Evolutionary conservation across 64 coral and sea anemone genomes (phyloP).

Genomic region (Montipora cactus): DNA sequence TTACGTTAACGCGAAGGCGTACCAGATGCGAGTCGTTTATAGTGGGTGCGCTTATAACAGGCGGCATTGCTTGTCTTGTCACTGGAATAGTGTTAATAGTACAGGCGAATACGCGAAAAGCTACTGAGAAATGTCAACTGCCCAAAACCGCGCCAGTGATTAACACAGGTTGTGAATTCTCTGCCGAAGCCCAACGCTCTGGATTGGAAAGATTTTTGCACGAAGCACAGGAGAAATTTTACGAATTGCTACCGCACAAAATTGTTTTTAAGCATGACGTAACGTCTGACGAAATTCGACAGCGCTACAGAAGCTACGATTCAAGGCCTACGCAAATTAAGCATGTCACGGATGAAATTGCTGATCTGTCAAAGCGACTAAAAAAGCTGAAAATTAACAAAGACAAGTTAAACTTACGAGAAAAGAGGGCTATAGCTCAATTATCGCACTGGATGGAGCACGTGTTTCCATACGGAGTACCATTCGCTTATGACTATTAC

Average conservation of each 20-base stretch:
- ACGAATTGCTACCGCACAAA: constrained; percentile 40
- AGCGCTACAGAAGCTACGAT: constrained; percentile 45
- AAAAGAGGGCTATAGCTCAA: constrained; percentile 47
- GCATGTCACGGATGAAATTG: constrained; percentile 42
- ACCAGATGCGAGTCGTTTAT: constrained; percentile 31
- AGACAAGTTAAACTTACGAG: constrained; percentile 48
- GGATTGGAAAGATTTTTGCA: constrained; percentile 33
- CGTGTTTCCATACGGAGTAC: constrained; percentile 51
- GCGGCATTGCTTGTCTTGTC: constrained; percentile 51
- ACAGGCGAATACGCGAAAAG: constrained; percentile 16
- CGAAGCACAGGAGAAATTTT: constrained; percentile 55
- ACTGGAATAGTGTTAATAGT: constrained; percentile 61
- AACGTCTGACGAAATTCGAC: constrained; percentile 34
- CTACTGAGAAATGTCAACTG: neutral
- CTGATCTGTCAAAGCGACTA: constrained; percentile 20
- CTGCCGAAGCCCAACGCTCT: constrained; percentile 26
- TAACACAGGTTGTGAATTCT: neutral
- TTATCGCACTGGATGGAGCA: constrained; percentile 50
- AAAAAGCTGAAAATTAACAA: constrained; percentile 8
- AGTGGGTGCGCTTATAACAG: constrained; percentile 12
- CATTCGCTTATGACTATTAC: constrained; percentile 71
- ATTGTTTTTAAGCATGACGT: constrained; percentile 46
- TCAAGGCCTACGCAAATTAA: constrained; percentile 34
- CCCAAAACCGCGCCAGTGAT: neutral
- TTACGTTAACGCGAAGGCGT: constrained; percentile 6